These are phyloP conservation scores for Mallateleia sp. DNA, from an alignment of 2,888 invertebrate genomes.

Conservation along the genomic window DNA sequence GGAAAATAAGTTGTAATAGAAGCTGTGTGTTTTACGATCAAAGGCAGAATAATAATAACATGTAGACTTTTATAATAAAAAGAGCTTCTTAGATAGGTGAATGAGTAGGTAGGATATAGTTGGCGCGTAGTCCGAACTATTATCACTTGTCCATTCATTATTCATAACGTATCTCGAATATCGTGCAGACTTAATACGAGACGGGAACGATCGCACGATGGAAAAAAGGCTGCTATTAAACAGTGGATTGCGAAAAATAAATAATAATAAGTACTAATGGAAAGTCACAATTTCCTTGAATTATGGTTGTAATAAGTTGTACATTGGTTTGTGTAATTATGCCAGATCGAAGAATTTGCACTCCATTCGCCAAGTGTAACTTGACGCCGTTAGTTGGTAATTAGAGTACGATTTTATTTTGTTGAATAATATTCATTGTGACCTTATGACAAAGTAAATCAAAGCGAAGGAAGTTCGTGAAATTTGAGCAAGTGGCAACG, in stretches of 20 bases:
- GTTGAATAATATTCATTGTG: too few species aligned
- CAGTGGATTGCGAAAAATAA: constrained; percentile 28
- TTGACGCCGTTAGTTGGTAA: too few species aligned
- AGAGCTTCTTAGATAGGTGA: constrained; percentile 21
- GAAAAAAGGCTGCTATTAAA: constrained; percentile 24
- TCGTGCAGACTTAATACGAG: constrained; percentile 46
- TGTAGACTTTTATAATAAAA: too few species aligned
- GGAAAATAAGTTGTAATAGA: too few species aligned
- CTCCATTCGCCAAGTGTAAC: constrained; percentile 25
- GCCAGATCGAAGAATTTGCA: not conserved
- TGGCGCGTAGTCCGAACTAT: constrained; percentile 54
- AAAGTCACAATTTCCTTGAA: constrained; percentile 46
- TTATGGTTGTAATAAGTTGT: constrained; percentile 30
- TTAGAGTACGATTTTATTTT: too few species aligned
- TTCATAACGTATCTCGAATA: constrained; percentile 67
- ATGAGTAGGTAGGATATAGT: constrained; percentile 68
- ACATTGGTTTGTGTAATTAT: constrained; percentile 33
- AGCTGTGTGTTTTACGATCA: too few species aligned
- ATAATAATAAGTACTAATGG: too few species aligned
- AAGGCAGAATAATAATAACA: too few species aligned
- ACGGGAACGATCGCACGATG: constrained; percentile 18
- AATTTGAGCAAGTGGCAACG: too few species aligned
- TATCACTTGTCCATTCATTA: constrained; percentile 63
- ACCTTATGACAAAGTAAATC: too few species aligned
- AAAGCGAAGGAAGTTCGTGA: too few species aligned